Percentiles rank a stretch among this genome's conserved stretches.
These are phyloP conservation scores for Mythimna impura DNA, from an alignment of 2,888 invertebrate species.

Conservation along the genomic window DNA sequence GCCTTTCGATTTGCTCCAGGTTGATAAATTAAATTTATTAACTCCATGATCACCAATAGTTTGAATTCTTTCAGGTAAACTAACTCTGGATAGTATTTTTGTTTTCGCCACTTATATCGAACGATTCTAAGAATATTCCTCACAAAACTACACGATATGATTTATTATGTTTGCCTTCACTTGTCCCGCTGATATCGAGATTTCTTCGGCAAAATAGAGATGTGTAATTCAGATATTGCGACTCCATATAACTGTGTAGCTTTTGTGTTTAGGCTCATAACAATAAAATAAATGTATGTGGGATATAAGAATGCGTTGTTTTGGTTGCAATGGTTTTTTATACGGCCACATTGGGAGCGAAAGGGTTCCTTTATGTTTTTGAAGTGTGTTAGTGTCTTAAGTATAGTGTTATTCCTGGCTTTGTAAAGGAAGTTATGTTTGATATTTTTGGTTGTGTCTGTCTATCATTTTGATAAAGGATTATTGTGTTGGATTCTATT, in stretches of 20 bases:
- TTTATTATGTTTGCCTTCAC: slow-evolving; percentile 74
- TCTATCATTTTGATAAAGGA: slow-evolving; percentile 48
- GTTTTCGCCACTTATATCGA: slow-evolving; percentile 51
- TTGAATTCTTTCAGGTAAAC: background rate
- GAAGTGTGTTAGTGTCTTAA: slow-evolving; percentile 51
- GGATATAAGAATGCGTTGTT: slow-evolving; percentile 61
- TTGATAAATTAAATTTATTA: background rate
- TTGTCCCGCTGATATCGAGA: slow-evolving; percentile 69
- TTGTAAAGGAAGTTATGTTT: slow-evolving; percentile 19
- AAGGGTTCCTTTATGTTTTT: slow-evolving; percentile 56
- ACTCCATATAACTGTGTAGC: slow-evolving; percentile 56
- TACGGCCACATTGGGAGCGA: slow-evolving; percentile 44
- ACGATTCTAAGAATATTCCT: slow-evolving; percentile 63
- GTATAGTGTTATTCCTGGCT: slow-evolving; percentile 47
- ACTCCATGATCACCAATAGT: background rate
- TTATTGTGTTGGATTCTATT: slow-evolving; percentile 39
- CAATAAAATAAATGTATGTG: slow-evolving; percentile 67
- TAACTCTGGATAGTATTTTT: slow-evolving; percentile 6
- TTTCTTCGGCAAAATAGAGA: slow-evolving; percentile 68
- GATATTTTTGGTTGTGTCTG: slow-evolving; percentile 29
- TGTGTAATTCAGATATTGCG: slow-evolving; percentile 64
- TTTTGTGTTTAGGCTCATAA: slow-evolving; percentile 65
- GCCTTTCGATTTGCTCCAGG: background rate
- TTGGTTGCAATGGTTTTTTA: slow-evolving; percentile 65
- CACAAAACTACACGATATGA: slow-evolving; percentile 69